Evolutionary conservation across 2,888 invertebrate genomes (phyloP), one percentile per base, ranked within the genome.

Genomic region (Portevinia maculata): DNA sequence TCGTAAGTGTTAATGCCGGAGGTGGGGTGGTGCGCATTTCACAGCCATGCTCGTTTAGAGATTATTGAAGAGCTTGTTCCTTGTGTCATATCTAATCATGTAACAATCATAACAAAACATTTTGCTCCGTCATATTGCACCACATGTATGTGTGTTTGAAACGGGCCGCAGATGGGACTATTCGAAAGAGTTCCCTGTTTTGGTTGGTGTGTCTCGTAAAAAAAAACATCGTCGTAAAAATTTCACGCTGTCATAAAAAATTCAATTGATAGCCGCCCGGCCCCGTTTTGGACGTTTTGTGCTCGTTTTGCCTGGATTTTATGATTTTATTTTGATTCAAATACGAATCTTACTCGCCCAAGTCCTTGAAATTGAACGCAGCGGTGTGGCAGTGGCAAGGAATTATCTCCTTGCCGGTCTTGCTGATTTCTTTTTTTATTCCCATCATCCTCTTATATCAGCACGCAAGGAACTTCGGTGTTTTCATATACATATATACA

Each of bases 281-380:
- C 19, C 24, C 41, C 62, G 62, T 46, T 60, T 71, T 55, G 73
- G 65, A 73, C 65, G 52, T 34, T 60, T 65, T 78, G 71, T 44
- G 48, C 64, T 65, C 17, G 65, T 50, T 59, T 67, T 67, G 65
- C 55, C 41, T 48, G 32, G 53, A 62, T 79, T 74, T 79, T 79
- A 79, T 74, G 79, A 62, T 65, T 73, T 74, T 79, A 79, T 79
- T 79, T 79, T 79, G 79, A 79, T 79, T 79, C 79, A 46, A 67
- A 69, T 60, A 53, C 41, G 62, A 55, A 79, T 74, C 62, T 74
- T n/a, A n/a, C 53, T 69, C 34, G 52, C 24, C 53, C 67, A 79
- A 79, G 73, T 67, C 79, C 55, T 74, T 74, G 67, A 62, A 69
- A 79, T 79, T 73, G 65, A 73, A 57, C 71, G 13, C 15, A 24